Conservation (phyloP, 37 sponge, comb jelly and placozoan genomes). For the Halisarca cf. caerulea region DNA sequence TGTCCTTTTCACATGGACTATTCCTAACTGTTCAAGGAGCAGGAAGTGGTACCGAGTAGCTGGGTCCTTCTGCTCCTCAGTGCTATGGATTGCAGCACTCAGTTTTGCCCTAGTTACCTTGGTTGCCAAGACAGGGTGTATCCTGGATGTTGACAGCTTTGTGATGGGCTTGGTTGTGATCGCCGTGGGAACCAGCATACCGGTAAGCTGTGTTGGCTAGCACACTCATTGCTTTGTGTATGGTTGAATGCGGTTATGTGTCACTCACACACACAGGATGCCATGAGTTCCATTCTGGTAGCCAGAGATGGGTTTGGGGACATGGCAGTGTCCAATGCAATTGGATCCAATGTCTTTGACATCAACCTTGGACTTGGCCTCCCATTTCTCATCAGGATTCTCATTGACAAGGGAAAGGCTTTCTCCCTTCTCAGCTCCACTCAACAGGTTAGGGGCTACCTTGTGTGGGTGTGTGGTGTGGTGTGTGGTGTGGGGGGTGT, state of each 20-base stretch:
- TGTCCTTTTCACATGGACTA: slow-evolving; percentile 80
- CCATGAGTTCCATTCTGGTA: slow-evolving; percentile 81
- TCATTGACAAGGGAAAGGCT: slow-evolving; percentile 57
- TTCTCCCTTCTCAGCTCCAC: slow-evolving; percentile 42
- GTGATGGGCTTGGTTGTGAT: slow-evolving; percentile 86
- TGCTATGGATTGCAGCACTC: slow-evolving; percentile 80
- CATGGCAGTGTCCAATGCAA: slow-evolving; percentile 92
- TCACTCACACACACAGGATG: slow-evolving; percentile 43
- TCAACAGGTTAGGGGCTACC: slow-evolving; percentile 23
- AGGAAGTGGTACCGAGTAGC: slow-evolving; percentile 60
- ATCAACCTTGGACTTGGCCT: slow-evolving; percentile 80
- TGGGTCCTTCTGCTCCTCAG: slow-evolving; percentile 64
- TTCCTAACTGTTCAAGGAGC: slow-evolving; percentile 73
- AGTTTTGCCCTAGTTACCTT: slow-evolving; percentile 77
- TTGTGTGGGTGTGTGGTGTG: too few relatives aligned
- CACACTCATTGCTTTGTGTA: too few relatives aligned
- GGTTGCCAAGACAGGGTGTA: slow-evolving; percentile 74
- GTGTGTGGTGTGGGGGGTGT: too few relatives aligned
- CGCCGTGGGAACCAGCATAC: slow-evolving; percentile 86
- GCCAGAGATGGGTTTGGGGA: slow-evolving; percentile 92
- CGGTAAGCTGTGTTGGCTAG: slow-evolving; percentile 57
- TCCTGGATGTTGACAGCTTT: slow-evolving; percentile 65
- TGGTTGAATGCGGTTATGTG: too few relatives aligned
- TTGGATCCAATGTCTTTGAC: slow-evolving; percentile 92
- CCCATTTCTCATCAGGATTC: slow-evolving; percentile 69